phyloP scores from a whole-genome alignment of 2,888 invertebrate species.

The Monoplex corrugatus region DNA sequence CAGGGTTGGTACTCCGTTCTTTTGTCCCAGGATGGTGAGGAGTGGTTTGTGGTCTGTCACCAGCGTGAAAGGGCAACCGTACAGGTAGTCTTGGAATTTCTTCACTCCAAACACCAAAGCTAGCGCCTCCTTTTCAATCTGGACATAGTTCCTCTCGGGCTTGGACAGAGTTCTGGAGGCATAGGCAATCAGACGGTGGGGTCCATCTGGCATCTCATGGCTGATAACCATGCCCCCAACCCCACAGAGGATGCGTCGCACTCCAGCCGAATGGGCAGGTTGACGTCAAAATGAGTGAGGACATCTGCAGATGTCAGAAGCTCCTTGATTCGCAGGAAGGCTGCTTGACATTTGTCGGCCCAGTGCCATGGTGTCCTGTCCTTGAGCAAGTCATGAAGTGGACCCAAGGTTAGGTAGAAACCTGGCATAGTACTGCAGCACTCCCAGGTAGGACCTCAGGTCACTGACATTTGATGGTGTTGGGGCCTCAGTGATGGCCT shows the following conservation, averaged over 20 bases:
- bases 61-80: constrained; percentile 80
- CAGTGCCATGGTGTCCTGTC: constrained; percentile 7
- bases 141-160: constrained; percentile 74
- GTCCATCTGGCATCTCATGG: constrained; percentile 71
- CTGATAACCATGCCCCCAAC: constrained; percentile 67
- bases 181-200: constrained; percentile 80
- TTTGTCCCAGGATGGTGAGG: constrained; percentile 75
- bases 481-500: not conserved
- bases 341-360: constrained; percentile 33
- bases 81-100: constrained; percentile 77
- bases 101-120: constrained; percentile 79
- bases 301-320: constrained; percentile 53
- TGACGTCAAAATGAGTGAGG: constrained; percentile 70
- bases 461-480: not conserved
- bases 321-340: constrained; percentile 60
- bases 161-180: constrained; percentile 63
- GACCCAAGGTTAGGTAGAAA: constrained; percentile 62
- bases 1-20: constrained; percentile 67
- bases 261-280: constrained; percentile 69
- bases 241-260: constrained; percentile 79
- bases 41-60: constrained; percentile 81
- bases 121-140: constrained; percentile 74
- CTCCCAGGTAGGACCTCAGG: not conserved
- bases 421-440: constrained; percentile 65
- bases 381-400: constrained; percentile 62